Conservation (phyloP, 2,113 vertebrate species). For the Pelusios castaneus region DNA sequence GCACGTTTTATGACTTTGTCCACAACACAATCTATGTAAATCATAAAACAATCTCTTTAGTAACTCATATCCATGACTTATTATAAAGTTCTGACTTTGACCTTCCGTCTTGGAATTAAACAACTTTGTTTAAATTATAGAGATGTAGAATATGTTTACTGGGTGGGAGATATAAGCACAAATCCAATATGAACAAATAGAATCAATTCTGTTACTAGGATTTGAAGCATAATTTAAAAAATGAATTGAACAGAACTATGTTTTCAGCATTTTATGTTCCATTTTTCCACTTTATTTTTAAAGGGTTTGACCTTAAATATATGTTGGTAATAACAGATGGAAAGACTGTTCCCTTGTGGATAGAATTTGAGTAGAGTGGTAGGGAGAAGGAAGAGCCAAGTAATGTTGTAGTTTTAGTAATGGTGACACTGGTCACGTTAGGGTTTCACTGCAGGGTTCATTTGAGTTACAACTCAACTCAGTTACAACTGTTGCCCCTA, state of each 20-base stretch:
- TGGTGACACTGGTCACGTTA: background rate
- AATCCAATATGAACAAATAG: background rate
- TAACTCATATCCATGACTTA: background rate
- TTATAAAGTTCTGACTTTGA: slow-evolving; percentile 17
- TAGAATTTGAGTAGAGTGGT: background rate
- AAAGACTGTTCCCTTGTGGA: slow-evolving; percentile 76
- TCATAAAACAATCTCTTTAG: too few species aligned
- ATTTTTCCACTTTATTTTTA: background rate
- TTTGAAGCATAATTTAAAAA: background rate
- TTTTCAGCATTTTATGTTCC: background rate
- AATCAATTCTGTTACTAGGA: background rate
- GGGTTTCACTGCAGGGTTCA: background rate
- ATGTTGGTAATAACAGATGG: slow-evolving; percentile 50
- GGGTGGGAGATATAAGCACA: background rate
- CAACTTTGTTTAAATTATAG: background rate
- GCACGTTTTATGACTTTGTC: background rate
- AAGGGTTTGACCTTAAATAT: slow-evolving; percentile 15
- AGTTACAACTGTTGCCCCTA: background rate
- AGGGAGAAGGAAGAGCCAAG: background rate
- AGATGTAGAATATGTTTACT: background rate
- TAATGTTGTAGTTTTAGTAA: background rate
- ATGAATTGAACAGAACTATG: background rate
- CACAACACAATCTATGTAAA: too few species aligned
- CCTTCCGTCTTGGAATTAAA: background rate
- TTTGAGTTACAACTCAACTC: background rate